Evolutionary conservation across 1,140 invertebrate species (phyloP).

Genomic region (Onthophagus taurus): DNA sequence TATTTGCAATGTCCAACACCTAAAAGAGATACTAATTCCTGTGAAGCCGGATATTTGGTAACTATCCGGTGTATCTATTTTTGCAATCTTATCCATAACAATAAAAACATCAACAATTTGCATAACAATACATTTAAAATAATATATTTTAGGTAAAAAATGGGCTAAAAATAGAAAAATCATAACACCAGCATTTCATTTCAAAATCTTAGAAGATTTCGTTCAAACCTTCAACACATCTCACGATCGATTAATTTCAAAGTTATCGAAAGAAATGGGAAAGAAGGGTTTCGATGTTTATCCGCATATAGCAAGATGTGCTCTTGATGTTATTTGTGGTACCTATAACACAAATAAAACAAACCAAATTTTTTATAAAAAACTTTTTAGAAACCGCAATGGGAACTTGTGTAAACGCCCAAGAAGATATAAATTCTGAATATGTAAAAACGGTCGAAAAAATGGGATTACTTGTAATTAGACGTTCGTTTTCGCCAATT

Average conservation of each 20-base stretch:
- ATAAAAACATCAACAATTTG: no score
- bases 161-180: constrained; percentile 58
- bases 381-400: constrained; percentile 61
- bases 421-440: constrained; percentile 54
- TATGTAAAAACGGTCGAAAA: constrained; percentile 64
- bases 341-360: constrained; percentile 22
- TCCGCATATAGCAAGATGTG: constrained; percentile 53
- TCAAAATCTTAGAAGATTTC: constrained; percentile 71
- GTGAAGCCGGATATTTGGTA: no score
- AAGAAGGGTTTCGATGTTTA: constrained; percentile 50
- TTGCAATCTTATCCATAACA: no score
- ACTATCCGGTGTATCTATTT: no score
- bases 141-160: constrained; percentile 31
- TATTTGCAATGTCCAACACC: no score
- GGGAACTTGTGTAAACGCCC: constrained; percentile 67
- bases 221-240: constrained; percentile 61
- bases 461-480: constrained; percentile 34
- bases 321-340: constrained; percentile 73
- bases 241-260: constrained; percentile 45
- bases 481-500: constrained; percentile 35
- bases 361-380: background rate
- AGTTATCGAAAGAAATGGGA: constrained; percentile 42
- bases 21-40: no score
- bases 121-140: background rate
- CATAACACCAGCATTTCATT: constrained; percentile 77